Base-by-base conservation (phyloP, 2,888 invertebrate species). In the Phortica okadai region DNA sequence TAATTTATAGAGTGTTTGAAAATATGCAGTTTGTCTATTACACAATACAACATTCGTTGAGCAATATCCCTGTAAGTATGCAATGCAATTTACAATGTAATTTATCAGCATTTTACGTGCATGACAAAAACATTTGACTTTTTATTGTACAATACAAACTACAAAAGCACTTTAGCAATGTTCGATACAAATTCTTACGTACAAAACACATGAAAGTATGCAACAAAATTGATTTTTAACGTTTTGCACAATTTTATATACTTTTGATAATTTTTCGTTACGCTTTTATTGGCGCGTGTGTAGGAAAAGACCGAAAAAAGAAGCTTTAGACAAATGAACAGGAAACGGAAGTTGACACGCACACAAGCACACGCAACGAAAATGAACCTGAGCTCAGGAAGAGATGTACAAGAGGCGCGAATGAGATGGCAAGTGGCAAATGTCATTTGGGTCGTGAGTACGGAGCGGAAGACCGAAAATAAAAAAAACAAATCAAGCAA, bases 271-370 rank as follows among this genome's bases (percentile, higher is more conserved):
- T 66, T 41, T 66, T 59, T 16, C 21, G 10, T 21, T 59, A 16
- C 21, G n/a, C 21, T 4, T n/a, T 59, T 16, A 59, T 21, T 59
- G 50, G 50, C 14, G 8, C 14, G 4, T 59, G 33, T 33, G 33
- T 33, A 33, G 33, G 33, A 21, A 66, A 66, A 66, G 3, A 66
- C 10, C 21, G 14, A 16, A 16, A 59, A 50, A 8, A 16, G 11
- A 8, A 84, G 87, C 84, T 88, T 84, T 82, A 87, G 84, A 84
- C 86, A 86, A 86, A 87, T 88, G 84, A 86, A 86, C 88, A 87
- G 88, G 82, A 86, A 86, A 80, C 81, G 86, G 88, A 88, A 88
- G 88, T 81, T 80, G 79, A 75, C 10, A 62, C 62, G 25, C 62
- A 56, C 86, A 80, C 81, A 82, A 88, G 84, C 81, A 81, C 78